phyloP scores from a whole-genome alignment of 2,797 vertebrate genomes.

The Lepilemur ruficaudatus region DNA sequence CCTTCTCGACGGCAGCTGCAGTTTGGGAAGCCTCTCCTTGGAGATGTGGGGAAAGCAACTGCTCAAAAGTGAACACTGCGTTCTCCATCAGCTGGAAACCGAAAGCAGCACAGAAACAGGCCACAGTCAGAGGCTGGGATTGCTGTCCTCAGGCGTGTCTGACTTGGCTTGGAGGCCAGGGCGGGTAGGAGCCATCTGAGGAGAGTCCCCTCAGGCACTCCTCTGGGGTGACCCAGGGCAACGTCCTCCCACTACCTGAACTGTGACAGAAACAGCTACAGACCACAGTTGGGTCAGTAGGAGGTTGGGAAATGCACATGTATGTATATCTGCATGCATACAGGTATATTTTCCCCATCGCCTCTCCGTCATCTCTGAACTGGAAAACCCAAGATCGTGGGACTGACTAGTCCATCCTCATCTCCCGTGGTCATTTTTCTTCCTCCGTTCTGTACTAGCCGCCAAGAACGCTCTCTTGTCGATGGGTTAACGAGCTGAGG shows the following conservation, averaged over 20 bases:
- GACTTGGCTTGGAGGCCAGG: background rate
- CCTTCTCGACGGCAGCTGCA: slow-evolving; percentile 87
- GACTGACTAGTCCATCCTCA: background rate
- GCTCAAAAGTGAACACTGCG: slow-evolving; percentile 89
- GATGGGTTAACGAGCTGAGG: background rate
- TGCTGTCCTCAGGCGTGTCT: accelerated
- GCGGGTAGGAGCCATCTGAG: background rate
- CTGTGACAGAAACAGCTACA: background rate
- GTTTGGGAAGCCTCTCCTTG: slow-evolving; percentile 83
- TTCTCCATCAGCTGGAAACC: slow-evolving; percentile 91
- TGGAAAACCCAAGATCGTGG: background rate
- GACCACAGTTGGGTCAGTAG: background rate
- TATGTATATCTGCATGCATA: too few species aligned
- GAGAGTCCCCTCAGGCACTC: background rate
- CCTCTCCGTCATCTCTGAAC: background rate
- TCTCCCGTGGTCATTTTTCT: background rate
- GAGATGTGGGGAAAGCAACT: slow-evolving; percentile 85
- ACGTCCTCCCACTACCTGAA: background rate
- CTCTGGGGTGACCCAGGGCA: background rate
- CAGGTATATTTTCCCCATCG: background rate
- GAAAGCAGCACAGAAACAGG: slow-evolving; percentile 36
- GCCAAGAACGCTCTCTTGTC: background rate
- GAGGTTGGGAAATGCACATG: background rate
- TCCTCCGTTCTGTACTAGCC: background rate
- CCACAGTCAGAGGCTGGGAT: background rate